phyloP scores from a whole-genome alignment of 2,113 vertebrate species.

The Hylia prasina region DNA sequence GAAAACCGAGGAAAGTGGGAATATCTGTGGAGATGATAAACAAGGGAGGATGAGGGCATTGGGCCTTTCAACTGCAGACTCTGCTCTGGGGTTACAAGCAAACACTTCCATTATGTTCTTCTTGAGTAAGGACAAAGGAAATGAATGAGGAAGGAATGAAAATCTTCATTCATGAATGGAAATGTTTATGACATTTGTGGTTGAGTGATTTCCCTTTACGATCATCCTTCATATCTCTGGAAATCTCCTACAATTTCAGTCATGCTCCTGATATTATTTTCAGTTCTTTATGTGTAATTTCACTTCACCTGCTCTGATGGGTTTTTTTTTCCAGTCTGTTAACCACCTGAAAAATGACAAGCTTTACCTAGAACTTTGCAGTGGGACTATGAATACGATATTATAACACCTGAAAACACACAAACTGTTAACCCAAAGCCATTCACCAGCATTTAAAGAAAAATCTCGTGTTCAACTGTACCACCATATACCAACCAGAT shows the following conservation, averaged over 20 bases:
- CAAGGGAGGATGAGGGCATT: not conserved
- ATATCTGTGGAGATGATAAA: not conserved
- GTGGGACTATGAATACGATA: not conserved
- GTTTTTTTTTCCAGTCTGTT: not conserved
- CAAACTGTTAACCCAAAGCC: not conserved
- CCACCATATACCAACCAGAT: not conserved
- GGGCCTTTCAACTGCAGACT: not conserved
- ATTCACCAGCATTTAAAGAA: not conserved
- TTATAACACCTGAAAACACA: not conserved
- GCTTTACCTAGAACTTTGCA: not conserved
- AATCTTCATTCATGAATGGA: constrained; percentile 2
- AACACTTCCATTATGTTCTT: not conserved
- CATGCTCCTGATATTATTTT: not conserved
- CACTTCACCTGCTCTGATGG: not conserved
- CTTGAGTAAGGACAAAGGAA: not conserved
- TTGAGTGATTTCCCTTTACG: not conserved
- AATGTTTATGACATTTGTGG: not conserved
- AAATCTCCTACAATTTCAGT: not conserved
- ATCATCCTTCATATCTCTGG: not conserved
- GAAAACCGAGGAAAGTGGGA: not conserved
- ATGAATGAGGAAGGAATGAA: too few species aligned
- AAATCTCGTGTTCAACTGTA: not conserved
- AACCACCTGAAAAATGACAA: constrained; percentile 9
- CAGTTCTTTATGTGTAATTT: constrained; percentile 14
- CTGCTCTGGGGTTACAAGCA: not conserved